Evolutionary conservation across 2,113 vertebrate species (phyloP), one percentile per base, ranked within the genome.

Genomic region (Mustela lutreola): DNA sequence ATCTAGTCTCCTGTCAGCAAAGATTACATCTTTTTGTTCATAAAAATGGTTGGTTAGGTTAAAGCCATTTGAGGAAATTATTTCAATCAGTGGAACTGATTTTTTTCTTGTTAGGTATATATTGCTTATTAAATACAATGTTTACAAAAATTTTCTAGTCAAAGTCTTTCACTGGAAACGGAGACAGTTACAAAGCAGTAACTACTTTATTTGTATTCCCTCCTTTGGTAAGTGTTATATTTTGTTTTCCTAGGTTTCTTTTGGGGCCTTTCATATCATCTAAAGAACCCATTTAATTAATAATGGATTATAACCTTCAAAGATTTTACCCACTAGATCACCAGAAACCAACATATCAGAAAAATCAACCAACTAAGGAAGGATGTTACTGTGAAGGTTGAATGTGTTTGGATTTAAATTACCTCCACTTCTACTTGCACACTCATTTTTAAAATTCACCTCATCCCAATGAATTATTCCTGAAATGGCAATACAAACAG

Each of bases 401-500:
- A 80, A 86, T 76, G n/a, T 93, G 10, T 85, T 86, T 45, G 36
- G 11, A 92, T 95, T 88, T 90, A 93, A 96, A 89, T 62, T 22
- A 95, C 24, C n/a, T 48, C 76, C 82, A 7, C 19, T 15, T 86
- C 22, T 39, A 70, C 33, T 14, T 50, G 7, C n/a, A 2, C 48
- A 63, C 18, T 95, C 11, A 28, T 92, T 97, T 89, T 93, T 39
- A 92, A 62, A 98, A 97, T 93, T 78, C 89, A 86, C 45, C 79
- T 94, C 97, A 65, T 97, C 78, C 50, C 92, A 93, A 89, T 39
- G 48, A 91, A 85, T 96, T 89, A 91, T 92, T 95, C 42, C 56
- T 93, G 65, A 91, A 81, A 97, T 92, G 42, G 96, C 94, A 98
- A 73, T 15, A 93, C 80, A 92, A 98, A 81, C 7, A 88, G 53